These are phyloP conservation scores for Electrophaes corylata DNA, from an alignment of 2,888 invertebrate genomes.

Conservation along the genomic window DNA sequence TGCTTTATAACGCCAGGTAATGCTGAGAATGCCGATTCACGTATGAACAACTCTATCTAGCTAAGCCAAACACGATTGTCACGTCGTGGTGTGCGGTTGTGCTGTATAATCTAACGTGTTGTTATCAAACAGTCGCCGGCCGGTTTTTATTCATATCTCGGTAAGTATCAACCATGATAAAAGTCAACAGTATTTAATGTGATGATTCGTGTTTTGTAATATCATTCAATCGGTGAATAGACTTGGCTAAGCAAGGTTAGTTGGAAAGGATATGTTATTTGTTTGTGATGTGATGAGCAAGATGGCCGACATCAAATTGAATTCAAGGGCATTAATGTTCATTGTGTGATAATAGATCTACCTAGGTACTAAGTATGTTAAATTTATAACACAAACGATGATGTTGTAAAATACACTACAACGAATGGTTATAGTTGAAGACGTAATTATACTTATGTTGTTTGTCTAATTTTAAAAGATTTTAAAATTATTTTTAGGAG, in stretches of 20 bases:
- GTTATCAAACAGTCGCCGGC: constrained; percentile 7
- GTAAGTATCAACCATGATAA: constrained; percentile 11
- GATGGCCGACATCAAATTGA: not conserved
- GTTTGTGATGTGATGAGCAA: not conserved
- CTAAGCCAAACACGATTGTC: not conserved
- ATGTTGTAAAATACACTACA: too few species aligned
- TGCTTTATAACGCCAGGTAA: too few species aligned
- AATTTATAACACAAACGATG: too few species aligned
- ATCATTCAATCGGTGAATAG: constrained; percentile 1
- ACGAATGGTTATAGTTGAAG: too few species aligned
- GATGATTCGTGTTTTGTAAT: not conserved
- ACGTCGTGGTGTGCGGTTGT: constrained; percentile 3
- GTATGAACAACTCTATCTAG: too few species aligned
- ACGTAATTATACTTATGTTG: too few species aligned
- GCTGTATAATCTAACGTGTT: not conserved
- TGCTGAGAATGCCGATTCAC: too few species aligned
- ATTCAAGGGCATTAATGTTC: not conserved
- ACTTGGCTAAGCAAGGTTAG: not conserved
- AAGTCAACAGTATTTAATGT: not conserved
- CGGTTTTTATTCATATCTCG: constrained; percentile 1
- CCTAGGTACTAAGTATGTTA: not conserved
- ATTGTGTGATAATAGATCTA: not conserved
- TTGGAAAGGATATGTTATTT: not conserved
- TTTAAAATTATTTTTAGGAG: too few species aligned
- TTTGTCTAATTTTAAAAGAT: too few species aligned